A percentile compares a stretch with the other conserved stretches of the same genome.
Conservation (phyloP, 2,888 invertebrate species). For the Eristalinus sepulchralis region DNA sequence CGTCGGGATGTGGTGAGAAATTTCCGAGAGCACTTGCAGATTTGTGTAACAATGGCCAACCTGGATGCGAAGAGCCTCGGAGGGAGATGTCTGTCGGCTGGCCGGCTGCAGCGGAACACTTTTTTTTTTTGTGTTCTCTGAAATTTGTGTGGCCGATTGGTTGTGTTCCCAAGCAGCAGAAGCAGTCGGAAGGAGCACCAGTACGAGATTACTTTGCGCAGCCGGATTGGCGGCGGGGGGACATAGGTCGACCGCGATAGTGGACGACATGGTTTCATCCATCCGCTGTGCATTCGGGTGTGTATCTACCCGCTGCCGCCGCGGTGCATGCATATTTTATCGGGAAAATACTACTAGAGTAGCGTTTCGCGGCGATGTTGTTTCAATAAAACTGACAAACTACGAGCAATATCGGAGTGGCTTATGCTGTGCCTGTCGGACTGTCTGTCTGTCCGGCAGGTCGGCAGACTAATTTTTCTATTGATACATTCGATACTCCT, state of each 20-base stretch:
- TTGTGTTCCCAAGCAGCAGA: constrained; percentile 42
- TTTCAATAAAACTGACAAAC: constrained; percentile 71
- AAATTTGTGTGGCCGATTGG: constrained; percentile 38
- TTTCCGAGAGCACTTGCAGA: constrained; percentile 69
- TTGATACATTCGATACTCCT: constrained; percentile 60
- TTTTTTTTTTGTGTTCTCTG: constrained; percentile 10
- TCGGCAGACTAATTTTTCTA: constrained; percentile 64
- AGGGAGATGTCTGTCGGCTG: constrained; percentile 16
- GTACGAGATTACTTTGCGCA: constrained; percentile 53
- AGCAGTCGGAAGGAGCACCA: constrained; percentile 49
- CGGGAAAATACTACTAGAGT: constrained; percentile 71
- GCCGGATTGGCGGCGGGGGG: constrained; percentile 36
- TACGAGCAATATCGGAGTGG: constrained; percentile 45
- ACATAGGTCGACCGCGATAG: constrained; percentile 67
- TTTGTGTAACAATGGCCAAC: constrained; percentile 65
- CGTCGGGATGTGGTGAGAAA: constrained; percentile 56
- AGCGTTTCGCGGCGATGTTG: constrained; percentile 64
- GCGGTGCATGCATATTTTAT: constrained; percentile 67
- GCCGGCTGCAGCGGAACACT: constrained; percentile 38
- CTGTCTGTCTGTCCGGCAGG: constrained; percentile 9
- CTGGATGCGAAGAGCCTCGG: constrained; percentile 27
- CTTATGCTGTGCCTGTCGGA: constrained; percentile 17
- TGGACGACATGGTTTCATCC: constrained; percentile 50
- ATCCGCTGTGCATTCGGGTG: constrained; percentile 37
- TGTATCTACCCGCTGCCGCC: constrained; percentile 15